Conservation (phyloP, 2,888 invertebrate genomes). For the Ceriagrion tenellum region DNA sequence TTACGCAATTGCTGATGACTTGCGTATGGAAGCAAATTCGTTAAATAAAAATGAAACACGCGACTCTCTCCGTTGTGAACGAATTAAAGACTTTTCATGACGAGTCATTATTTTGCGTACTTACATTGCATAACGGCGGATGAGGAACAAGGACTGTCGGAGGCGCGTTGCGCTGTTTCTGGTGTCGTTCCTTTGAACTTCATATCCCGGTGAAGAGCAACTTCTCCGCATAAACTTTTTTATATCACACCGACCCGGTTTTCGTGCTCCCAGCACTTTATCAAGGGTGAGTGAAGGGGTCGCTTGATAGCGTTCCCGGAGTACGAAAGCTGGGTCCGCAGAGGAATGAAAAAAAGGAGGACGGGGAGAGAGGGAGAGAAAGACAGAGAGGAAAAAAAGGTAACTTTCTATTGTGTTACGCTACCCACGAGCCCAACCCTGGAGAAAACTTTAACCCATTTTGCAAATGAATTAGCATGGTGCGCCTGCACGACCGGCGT, state of each 20-base stretch:
- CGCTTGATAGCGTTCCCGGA: background rate
- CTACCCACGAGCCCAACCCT: background rate
- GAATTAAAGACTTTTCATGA: background rate
- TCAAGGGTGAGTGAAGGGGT: conserved; percentile 20
- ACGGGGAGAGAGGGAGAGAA: background rate
- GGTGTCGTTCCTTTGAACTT: background rate
- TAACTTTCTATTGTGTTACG: background rate
- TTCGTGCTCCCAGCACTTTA: conserved; percentile 6
- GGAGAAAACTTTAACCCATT: conserved; percentile 27
- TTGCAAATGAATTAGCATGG: background rate
- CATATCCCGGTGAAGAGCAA: conserved; percentile 4
- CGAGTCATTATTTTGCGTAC: background rate
- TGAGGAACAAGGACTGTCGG: background rate
- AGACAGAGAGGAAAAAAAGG: background rate
- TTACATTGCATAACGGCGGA: background rate
- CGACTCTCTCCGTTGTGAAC: background rate
- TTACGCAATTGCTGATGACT: no score
- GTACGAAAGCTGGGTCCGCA: background rate
- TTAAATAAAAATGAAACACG: background rate
- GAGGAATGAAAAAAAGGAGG: background rate
- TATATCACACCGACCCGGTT: background rate
- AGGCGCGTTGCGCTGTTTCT: background rate
- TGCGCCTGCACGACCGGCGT: background rate
- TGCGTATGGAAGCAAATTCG: no score
- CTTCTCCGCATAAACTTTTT: background rate